Evolutionary conservation across 2,797 vertebrate species (phyloP).

Genomic region (Muraenolepis orangiensis): DNA sequence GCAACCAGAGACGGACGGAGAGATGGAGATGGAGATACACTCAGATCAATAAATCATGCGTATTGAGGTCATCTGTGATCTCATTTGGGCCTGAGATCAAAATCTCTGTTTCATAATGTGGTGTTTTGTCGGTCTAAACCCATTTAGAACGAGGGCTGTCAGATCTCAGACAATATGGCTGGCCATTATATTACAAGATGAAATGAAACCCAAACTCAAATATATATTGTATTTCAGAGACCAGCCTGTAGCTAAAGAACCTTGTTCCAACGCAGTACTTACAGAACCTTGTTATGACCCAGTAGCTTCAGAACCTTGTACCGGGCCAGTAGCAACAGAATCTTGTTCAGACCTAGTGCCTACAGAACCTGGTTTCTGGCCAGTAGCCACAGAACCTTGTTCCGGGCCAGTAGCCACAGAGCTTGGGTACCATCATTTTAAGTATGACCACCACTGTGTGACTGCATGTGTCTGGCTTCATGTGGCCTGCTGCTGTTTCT

Average conservation of each 20-base stretch:
- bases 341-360: no score
- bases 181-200: not conserved
- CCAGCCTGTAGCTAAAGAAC: no score
- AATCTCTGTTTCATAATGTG: not conserved
- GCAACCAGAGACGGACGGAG: not conserved
- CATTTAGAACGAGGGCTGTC: not conserved
- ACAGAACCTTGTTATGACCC: no score
- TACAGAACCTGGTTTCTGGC: no score
- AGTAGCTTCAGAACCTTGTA: not conserved
- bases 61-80: not conserved
- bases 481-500: not conserved
- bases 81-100: not conserved
- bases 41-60: not conserved
- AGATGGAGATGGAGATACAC: not conserved
- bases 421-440: not conserved
- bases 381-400: no score
- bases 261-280: no score
- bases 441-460: conserved; percentile 1
- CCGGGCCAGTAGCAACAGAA: not conserved
- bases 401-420: no score
- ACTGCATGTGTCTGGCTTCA: not conserved
- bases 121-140: not conserved
- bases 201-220: not conserved
- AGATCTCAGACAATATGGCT: not conserved
- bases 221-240: not conserved